Evolutionary conservation across 2,113 vertebrate genomes (phyloP).

Genomic region (Rhea pennata): DNA sequence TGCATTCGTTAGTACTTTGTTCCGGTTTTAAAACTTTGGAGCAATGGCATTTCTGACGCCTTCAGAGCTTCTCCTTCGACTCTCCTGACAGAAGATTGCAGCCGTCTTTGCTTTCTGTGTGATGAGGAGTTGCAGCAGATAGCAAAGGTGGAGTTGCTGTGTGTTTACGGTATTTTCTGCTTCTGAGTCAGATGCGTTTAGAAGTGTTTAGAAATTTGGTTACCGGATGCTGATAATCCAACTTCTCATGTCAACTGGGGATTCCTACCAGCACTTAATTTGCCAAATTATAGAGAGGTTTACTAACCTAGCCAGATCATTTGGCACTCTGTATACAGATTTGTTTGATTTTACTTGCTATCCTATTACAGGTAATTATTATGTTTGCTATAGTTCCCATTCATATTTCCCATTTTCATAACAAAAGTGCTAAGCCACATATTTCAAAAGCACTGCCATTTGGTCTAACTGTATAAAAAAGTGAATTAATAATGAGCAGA

Average conservation of each 20-base stretch:
- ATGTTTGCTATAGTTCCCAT: neutral
- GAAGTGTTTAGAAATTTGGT: neutral
- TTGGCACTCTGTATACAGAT: neutral
- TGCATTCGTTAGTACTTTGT: neutral
- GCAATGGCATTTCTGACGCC: neutral
- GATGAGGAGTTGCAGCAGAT: neutral
- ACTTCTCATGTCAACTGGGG: neutral
- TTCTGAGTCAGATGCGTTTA: neutral
- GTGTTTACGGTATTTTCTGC: neutral
- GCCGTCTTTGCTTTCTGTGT: neutral
- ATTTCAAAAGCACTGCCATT: neutral
- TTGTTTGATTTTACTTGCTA: constrained; percentile 18
- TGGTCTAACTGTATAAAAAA: neutral
- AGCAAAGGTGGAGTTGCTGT: neutral
- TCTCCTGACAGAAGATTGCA: neutral
- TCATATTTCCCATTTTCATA: neutral
- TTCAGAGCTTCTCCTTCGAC: neutral
- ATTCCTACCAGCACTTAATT: neutral
- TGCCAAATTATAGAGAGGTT: neutral
- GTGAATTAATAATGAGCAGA: constrained; percentile 22
- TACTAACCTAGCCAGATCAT: neutral
- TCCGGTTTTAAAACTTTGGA: neutral
- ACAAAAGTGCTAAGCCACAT: neutral
- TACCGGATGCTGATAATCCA: neutral
- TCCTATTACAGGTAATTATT: constrained; percentile 7